Base-by-base conservation (phyloP, 2,888 invertebrate genomes). In the Drosophila kambysellisi region DNA sequence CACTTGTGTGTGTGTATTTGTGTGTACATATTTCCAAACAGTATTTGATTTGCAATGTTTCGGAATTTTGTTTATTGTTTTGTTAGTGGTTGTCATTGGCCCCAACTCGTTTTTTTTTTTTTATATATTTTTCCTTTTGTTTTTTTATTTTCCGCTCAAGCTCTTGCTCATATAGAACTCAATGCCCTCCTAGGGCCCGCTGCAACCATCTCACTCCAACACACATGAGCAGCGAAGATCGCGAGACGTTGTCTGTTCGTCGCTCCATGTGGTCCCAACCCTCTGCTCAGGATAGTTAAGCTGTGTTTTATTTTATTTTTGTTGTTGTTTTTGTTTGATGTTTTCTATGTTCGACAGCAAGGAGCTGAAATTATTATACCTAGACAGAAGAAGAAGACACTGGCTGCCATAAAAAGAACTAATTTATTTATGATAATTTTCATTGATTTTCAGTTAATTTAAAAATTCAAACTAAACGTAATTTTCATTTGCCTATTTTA, bases 181-280 rank as follows among this genome's bases (percentile, higher is more conserved):
- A 39, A 30, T 46, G 53, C 43, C 39, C 39, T 48, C 48, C 58
- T 33, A 52, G 35, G 25, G 50, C 43, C 37, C 39, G 41, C 59
- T 43, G 43, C 59, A 67, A 17, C 62, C 62, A 20, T 41, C 74
- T 46, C 67, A 72, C 39, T 56, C 56, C 56, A 39, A 29, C 53
- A 51, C 66, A 48, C 63, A 67, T 63, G 56, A 56, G 61, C 60
- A 33, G 46, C 37, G 29, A 56, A 78, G 50, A 57, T 51, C 63
- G 11, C 20, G 70, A 65, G 53, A 64, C 52, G 20, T 43, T 58
- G 33, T 79, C 80, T 50, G 77, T 50, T 33, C 35, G 56, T 30
- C 78, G 74, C 74, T 86, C 81, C 70, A 85, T 81, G 54, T 70
- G 74, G 63, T 85, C 76, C 72, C 20, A 83, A 67, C 43, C 58